These are phyloP conservation scores for Myotis myotis DNA, from an alignment of 2,797 vertebrate species.

Conservation along the genomic window DNA sequence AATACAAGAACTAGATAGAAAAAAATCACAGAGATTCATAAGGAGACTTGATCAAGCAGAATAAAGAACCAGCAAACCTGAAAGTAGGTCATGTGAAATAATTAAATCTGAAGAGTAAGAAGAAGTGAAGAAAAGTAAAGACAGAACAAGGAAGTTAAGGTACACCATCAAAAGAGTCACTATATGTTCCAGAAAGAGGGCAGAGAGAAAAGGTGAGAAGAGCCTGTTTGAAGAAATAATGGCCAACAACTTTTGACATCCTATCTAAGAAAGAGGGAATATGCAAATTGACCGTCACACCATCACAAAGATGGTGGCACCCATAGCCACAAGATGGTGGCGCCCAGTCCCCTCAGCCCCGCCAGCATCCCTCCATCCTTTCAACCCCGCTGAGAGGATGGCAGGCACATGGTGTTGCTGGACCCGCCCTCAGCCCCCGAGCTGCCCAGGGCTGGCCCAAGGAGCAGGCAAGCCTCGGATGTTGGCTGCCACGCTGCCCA, in stretches of 20 bases:
- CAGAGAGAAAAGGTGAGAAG: neutral
- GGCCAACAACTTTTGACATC: neutral
- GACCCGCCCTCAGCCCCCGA: too few species aligned
- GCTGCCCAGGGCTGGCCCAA: too few species aligned
- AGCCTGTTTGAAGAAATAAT: neutral
- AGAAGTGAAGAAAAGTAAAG: neutral
- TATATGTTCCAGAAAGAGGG: neutral
- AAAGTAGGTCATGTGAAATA: neutral
- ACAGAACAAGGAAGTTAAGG: neutral
- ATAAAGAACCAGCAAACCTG: neutral
- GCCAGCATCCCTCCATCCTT: too few species aligned
- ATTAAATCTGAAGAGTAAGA: neutral
- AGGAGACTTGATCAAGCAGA: neutral
- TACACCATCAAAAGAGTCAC: neutral
- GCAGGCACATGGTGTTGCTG: too few species aligned
- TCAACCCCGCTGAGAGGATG: too few species aligned
- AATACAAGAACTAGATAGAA: neutral
- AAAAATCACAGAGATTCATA: neutral
- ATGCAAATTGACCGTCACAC: too few species aligned
- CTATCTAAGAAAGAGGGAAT: too few species aligned
- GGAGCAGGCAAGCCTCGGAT: too few species aligned
- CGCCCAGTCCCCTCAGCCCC: too few species aligned
- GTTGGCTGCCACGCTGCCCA: fast-evolving
- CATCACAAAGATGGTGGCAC: too few species aligned
- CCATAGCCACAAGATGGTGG: too few species aligned